Evolutionary conservation across 2,888 invertebrate species (phyloP).

Genomic region (Dascillus cervinus): DNA sequence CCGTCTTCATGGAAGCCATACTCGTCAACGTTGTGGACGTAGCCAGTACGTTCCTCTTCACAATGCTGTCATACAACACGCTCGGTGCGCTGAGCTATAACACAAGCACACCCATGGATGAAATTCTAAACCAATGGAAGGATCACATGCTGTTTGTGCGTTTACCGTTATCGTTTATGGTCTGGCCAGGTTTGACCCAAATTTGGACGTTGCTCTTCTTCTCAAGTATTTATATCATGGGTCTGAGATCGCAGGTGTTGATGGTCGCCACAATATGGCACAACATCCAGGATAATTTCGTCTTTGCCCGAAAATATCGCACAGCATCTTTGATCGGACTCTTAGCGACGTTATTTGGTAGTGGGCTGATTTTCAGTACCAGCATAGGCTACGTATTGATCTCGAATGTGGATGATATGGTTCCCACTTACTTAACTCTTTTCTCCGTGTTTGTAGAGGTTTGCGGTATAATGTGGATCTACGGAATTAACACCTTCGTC

Average conservation of each 20-base stretch:
- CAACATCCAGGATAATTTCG: slow-evolving; percentile 1
- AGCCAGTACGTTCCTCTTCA: slow-evolving; percentile 1
- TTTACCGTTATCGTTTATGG: slow-evolving; percentile 3
- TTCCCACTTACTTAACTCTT: slow-evolving; percentile 1
- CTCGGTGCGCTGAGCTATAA: slow-evolving; percentile 6
- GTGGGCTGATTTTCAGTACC: not conserved
- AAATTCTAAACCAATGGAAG: not conserved
- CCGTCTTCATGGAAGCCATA: slow-evolving; percentile 10
- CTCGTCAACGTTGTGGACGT: slow-evolving; percentile 5
- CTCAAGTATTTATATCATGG: slow-evolving; percentile 5
- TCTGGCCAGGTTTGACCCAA: slow-evolving; percentile 6
- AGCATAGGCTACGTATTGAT: slow-evolving; percentile 1
- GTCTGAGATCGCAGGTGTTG: slow-evolving; percentile 6
- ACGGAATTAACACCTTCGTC: slow-evolving; percentile 13
- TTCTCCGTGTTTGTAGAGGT: slow-evolving; percentile 5
- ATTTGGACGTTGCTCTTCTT: slow-evolving; percentile 6
- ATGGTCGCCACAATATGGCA: not conserved
- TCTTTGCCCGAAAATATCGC: not conserved
- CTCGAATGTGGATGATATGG: not conserved
- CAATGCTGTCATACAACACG: slow-evolving; percentile 5
- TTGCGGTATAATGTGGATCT: slow-evolving; percentile 7
- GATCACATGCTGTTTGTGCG: slow-evolving; percentile 6
- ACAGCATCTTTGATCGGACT: not conserved
- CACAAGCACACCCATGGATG: slow-evolving; percentile 2
- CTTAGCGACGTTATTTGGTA: not conserved